Percentiles rank a stretch among this genome's conserved stretches.
Evolutionary conservation across 2,113 vertebrate species (phyloP).

Genomic region (Petaurus breviceps): DNA sequence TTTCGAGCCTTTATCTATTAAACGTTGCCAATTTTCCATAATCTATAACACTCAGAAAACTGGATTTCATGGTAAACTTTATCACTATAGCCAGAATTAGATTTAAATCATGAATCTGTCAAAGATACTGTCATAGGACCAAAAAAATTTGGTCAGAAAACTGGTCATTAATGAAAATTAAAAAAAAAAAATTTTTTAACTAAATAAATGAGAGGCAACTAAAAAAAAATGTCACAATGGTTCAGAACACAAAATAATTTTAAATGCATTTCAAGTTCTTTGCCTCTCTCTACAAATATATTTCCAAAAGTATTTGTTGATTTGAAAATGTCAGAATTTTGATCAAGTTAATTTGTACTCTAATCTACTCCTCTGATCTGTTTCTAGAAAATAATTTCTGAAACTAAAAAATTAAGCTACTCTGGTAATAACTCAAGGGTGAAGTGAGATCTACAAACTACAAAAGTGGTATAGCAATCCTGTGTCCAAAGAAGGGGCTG

Average conservation of each 20-base stretch:
- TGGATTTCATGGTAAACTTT: background rate
- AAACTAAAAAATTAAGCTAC: background rate
- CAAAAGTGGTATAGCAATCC: background rate
- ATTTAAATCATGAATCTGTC: background rate
- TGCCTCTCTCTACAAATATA: background rate
- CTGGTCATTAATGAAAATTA: rapidly evolving
- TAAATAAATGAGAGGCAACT: background rate
- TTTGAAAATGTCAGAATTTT: background rate
- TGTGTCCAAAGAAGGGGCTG: rapidly evolving
- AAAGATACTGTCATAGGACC: background rate
- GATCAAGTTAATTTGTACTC: background rate
- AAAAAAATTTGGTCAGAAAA: too few relatives aligned
- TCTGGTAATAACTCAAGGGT: background rate
- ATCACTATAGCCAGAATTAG: too few relatives aligned
- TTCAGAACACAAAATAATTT: background rate
- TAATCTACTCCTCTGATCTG: background rate
- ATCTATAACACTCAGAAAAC: background rate
- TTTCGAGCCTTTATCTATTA: background rate
- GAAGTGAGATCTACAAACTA: background rate
- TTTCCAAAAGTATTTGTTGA: background rate
- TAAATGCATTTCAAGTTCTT: background rate
- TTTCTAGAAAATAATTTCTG: background rate
- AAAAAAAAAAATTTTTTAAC: background rate
- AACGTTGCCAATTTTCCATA: background rate
- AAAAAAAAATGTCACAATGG: background rate